Evolutionary conservation across 2,888 invertebrate species (phyloP).

Genomic region (Nemoura dubitans): DNA sequence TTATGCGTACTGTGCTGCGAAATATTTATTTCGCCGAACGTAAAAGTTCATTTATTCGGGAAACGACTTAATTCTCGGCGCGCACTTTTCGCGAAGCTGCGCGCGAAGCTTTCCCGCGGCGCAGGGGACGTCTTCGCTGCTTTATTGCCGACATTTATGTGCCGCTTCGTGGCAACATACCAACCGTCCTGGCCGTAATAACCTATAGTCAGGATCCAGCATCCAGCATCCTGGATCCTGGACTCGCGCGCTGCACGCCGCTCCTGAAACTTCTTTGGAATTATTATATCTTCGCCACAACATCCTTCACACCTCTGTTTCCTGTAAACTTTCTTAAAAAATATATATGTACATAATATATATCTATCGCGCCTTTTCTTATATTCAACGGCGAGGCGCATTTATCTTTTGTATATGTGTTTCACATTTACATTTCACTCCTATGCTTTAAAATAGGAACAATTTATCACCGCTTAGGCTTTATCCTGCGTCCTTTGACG

Average conservation of each 20-base stretch:
- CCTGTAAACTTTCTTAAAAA: slow-evolving; percentile 17
- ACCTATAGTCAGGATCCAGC: not conserved
- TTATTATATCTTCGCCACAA: slow-evolving; percentile 13
- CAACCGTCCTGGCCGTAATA: not conserved
- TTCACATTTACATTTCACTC: slow-evolving; percentile 40
- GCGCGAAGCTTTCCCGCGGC: not conserved
- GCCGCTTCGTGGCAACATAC: not conserved
- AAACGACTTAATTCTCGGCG: not conserved
- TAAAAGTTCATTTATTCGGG: slow-evolving; percentile 12
- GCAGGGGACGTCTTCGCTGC: not conserved
- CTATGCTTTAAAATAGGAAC: slow-evolving; percentile 27
- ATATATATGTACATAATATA: not conserved
- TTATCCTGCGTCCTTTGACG: slow-evolving; percentile 30
- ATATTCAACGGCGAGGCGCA: not conserved
- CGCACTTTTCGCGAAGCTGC: not conserved
- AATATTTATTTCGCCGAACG: not conserved
- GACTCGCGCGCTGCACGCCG: not conserved
- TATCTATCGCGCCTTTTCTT: slow-evolving; percentile 19
- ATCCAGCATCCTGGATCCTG: too few relatives aligned
- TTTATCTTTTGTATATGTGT: slow-evolving; percentile 37
- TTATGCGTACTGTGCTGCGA: not conserved
- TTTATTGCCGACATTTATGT: slow-evolving; percentile 34
- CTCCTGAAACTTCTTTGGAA: slow-evolving; percentile 8
- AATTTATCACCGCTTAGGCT: slow-evolving; percentile 39
- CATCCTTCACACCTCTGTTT: slow-evolving; percentile 37